phyloP scores from a whole-genome alignment of 2,113 vertebrate species.

The Triplophysa rosa region DNA sequence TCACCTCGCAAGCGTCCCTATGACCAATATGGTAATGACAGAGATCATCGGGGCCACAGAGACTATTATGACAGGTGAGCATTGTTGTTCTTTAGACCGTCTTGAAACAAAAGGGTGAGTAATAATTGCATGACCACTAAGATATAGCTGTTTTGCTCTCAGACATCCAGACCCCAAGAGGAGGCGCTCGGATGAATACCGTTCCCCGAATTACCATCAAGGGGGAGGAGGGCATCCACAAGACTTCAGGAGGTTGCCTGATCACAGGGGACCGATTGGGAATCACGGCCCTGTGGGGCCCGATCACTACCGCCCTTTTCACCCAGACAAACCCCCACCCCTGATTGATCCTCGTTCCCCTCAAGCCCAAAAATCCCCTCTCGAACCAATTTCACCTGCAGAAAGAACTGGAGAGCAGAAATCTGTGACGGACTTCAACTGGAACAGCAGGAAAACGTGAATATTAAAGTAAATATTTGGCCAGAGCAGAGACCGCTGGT shows the following conservation, averaged over 20 bases:
- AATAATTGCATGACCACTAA: not conserved
- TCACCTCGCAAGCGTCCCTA: conserved; percentile 89
- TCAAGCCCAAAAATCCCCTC: conserved; percentile 90
- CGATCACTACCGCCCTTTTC: conserved; percentile 91
- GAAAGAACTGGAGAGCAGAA: conserved; percentile 88
- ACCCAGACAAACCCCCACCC: conserved; percentile 84
- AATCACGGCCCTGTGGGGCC: conserved; percentile 82
- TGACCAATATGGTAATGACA: conserved; percentile 90
- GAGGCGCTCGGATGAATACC: conserved; percentile 87
- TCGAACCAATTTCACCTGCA: conserved; percentile 86
- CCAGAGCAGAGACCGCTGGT: not conserved
- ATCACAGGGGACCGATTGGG: conserved; percentile 80
- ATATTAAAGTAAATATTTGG: conserved; percentile 39
- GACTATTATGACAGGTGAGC: conserved; percentile 93
- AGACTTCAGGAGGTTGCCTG: conserved; percentile 90
- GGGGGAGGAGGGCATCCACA: conserved; percentile 77
- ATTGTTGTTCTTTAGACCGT: not conserved
- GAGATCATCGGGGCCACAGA: conserved; percentile 89
- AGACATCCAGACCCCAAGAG: conserved; percentile 93
- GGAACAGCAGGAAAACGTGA: conserved; percentile 90
- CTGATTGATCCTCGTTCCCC: conserved; percentile 89
- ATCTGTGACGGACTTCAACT: conserved; percentile 83
- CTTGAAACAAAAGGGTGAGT: no score
- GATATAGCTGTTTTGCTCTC: conserved; percentile 7
- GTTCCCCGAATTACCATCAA: conserved; percentile 84